A percentile compares a stretch with the other conserved stretches of the same genome.
These are phyloP conservation scores for Spisula solida DNA, from an alignment of 2,888 invertebrate genomes.

Conservation along the genomic window DNA sequence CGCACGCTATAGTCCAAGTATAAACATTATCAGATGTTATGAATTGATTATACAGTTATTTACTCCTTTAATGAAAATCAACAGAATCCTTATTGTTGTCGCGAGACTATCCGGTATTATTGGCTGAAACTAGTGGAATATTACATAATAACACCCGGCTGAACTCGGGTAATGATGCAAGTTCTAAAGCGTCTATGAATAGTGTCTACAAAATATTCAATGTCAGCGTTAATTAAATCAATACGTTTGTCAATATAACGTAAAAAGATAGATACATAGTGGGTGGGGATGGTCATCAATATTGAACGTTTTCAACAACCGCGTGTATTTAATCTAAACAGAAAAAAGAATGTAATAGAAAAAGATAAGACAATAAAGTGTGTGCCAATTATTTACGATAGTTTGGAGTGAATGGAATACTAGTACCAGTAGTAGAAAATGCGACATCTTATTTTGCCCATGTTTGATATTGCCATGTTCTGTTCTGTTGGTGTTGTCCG, in stretches of 20 bases:
- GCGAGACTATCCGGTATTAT: not conserved
- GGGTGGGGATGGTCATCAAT: not conserved
- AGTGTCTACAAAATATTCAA: not conserved
- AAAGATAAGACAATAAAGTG: too few species aligned
- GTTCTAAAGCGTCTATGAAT: not conserved
- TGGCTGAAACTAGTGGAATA: not conserved
- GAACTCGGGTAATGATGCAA: conserved; percentile 5
- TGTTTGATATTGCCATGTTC: too few species aligned
- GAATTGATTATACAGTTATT: too few species aligned
- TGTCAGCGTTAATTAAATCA: not conserved
- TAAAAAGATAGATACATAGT: not conserved
- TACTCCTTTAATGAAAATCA: not conserved
- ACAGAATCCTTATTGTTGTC: not conserved
- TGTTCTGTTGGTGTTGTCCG: too few species aligned
- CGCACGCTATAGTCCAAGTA: too few species aligned
- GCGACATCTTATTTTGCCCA: too few species aligned
- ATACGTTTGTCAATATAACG: not conserved
- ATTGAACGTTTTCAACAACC: not conserved
- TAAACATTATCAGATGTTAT: too few species aligned
- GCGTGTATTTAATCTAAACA: too few species aligned
- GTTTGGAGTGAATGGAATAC: too few species aligned
- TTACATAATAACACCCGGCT: not conserved
- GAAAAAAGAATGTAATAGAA: too few species aligned
- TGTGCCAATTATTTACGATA: too few species aligned
- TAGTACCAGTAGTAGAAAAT: too few species aligned